These are phyloP conservation scores for Noctua janthina DNA, from an alignment of 2,888 invertebrate genomes.

Conservation along the genomic window DNA sequence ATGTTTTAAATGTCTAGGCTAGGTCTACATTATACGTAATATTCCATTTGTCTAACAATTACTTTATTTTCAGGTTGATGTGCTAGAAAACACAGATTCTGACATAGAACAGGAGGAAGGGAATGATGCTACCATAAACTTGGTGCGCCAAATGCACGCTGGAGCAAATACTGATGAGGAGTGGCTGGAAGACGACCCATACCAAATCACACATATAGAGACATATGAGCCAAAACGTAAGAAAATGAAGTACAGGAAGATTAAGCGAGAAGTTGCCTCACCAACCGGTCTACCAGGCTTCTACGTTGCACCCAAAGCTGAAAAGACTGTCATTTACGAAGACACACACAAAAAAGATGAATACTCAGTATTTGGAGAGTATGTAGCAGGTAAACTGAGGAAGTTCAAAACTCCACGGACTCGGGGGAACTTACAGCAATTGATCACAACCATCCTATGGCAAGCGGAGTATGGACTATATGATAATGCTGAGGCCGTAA, in stretches of 20 bases:
- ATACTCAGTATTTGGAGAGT: constrained; percentile 85
- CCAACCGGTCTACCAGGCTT: constrained; percentile 74
- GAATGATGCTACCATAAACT: constrained; percentile 75
- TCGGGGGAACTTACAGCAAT: constrained; percentile 84
- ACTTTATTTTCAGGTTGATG: constrained; percentile 76
- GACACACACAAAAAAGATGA: constrained; percentile 78
- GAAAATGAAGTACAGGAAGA: constrained; percentile 78
- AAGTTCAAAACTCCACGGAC: constrained; percentile 81
- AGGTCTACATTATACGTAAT: background rate
- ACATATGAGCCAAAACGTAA: constrained; percentile 78
- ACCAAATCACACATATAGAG: constrained; percentile 77
- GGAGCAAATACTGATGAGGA: constrained; percentile 81
- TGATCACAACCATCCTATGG: constrained; percentile 87
- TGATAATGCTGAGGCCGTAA: constrained; percentile 84
- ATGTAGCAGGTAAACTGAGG: constrained; percentile 85
- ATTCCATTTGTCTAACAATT: background rate
- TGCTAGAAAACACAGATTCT: constrained; percentile 73
- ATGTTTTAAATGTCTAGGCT: background rate
- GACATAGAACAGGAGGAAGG: constrained; percentile 77
- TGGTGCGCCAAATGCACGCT: constrained; percentile 82
- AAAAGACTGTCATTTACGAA: constrained; percentile 71
- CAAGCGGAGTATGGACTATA: constrained; percentile 87
- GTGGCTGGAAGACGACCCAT: constrained; percentile 86
- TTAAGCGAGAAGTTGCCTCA: constrained; percentile 82
- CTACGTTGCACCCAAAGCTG: constrained; percentile 70